Conservation (phyloP, 2,797 vertebrate genomes). For the Danionella dracula region DNA sequence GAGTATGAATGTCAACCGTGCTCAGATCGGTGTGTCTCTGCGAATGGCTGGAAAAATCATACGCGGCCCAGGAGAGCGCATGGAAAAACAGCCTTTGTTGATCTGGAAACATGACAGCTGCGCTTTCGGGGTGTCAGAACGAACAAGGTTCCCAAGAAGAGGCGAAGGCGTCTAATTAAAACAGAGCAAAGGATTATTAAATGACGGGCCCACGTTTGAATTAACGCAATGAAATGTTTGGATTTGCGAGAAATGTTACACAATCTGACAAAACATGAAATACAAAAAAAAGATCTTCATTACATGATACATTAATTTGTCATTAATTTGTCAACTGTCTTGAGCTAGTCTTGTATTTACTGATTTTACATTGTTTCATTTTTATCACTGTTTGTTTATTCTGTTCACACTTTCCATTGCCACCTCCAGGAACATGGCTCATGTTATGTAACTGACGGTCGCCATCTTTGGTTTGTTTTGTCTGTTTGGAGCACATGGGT, state of each 20-base stretch:
- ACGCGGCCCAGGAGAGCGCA: neutral
- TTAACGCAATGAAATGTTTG: neutral
- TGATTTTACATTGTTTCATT: no score
- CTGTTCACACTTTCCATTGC: no score
- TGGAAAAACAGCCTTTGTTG: slow-evolving; percentile 17
- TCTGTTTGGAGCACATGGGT: no score
- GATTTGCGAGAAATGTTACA: neutral
- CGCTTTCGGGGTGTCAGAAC: neutral
- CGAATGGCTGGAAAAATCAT: slow-evolving; percentile 11
- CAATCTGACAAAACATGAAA: neutral
- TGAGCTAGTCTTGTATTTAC: no score
- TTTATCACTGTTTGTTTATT: no score
- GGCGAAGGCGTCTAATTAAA: slow-evolving; percentile 1
- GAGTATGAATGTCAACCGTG: neutral
- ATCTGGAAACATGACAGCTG: slow-evolving; percentile 27
- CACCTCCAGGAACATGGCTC: no score
- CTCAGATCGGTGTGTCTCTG: neutral
- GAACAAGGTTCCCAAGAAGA: slow-evolving; percentile 16
- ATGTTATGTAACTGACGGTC: no score
- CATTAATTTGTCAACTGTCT: no score
- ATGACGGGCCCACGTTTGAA: neutral
- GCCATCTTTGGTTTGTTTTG: no score
- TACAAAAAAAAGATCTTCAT: neutral
- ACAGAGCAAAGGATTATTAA: neutral
- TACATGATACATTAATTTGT: no score